Evolutionary conservation across 2,113 vertebrate species (phyloP), one percentile per base, ranked within the genome.

Genomic region (Menidia beryllina): DNA sequence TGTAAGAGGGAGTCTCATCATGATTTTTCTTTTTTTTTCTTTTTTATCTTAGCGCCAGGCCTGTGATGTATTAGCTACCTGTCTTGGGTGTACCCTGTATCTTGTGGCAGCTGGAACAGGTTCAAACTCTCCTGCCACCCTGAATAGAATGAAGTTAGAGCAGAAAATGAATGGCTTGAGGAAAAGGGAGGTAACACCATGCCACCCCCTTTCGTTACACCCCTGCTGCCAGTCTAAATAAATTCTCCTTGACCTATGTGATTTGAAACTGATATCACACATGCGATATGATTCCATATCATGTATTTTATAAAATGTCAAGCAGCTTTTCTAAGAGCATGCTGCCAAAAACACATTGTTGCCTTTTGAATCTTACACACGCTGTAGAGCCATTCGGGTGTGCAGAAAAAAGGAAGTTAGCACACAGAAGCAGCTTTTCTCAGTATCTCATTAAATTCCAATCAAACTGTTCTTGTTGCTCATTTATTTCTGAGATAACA

Each of bases 231-330:
- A 27, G 41, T 14, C n/a, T 61, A 65, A 72, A 57, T 24, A 34
- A 17, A 60, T 50, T 38, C 38, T n/a, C 24, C 19, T 72, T 11
- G 43, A 66, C 23, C 50, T 53, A 15, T 27, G 23, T 20, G 9
- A 53, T 26, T n/a, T 65, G 55, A 73, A 72, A 73, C 43, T 73
- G 45, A 49, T 11, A 7, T 25, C 34, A 65, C 2, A 63, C 12
- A 17, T 20, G 23, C 36, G 14, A 72, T 59, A 41, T 58, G 55
- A 76, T 30, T 63, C 24, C 3, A 0, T 14, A 53, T 41, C 14
- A 49, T 10, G 50, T 2, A 64, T 56, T 76, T 79, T 60, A 25
- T 27, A 30, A 51, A 52, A 50, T 52, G 48, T 39, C 48, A 38
- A 15, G 34, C 41, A 6, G 15, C 60, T 65, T 4, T 23, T 77